phyloP scores from a whole-genome alignment of 2,113 vertebrate species.

The Noturus placidus region DNA sequence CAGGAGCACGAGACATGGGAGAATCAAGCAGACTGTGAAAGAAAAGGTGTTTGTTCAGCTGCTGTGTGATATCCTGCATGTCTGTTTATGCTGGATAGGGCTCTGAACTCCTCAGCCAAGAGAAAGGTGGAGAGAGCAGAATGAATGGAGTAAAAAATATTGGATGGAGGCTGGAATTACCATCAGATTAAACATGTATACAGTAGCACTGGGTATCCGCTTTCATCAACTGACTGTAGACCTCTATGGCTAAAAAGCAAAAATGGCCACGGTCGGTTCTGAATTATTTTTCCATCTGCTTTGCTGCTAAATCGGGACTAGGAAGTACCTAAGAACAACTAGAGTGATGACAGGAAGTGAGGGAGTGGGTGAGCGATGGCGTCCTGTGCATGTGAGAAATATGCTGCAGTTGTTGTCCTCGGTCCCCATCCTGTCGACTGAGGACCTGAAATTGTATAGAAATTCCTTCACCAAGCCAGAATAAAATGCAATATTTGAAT shows the following conservation, averaged over 20 bases:
- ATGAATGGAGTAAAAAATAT: conserved; percentile 4
- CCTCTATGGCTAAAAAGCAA: neutral
- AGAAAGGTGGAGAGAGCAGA: conserved; percentile 20
- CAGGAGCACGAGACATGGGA: conserved; percentile 53
- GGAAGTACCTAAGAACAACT: conserved; percentile 11
- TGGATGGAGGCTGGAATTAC: conserved; percentile 15
- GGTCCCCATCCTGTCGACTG: conserved; percentile 18
- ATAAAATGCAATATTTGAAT: neutral
- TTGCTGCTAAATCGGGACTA: conserved; percentile 13
- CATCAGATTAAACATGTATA: conserved; percentile 15
- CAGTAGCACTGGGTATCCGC: conserved; percentile 3
- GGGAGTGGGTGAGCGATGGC: conserved; percentile 9
- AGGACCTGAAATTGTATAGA: neutral
- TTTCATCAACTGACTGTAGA: neutral
- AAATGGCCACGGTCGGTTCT: neutral
- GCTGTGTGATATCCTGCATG: conserved; percentile 56
- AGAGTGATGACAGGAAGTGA: conserved; percentile 5
- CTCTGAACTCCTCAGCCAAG: neutral
- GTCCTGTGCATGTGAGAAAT: conserved; percentile 19
- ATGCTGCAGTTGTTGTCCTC: conserved; percentile 21
- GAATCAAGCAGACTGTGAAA: conserved; percentile 58
- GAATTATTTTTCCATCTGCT: conserved; percentile 16
- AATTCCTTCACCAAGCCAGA: neutral
- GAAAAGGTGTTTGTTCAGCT: conserved; percentile 69
- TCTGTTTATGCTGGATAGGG: conserved; percentile 57